Conservation (phyloP, 2,113 vertebrate species). For the Nannobrachium achirus region DNA sequence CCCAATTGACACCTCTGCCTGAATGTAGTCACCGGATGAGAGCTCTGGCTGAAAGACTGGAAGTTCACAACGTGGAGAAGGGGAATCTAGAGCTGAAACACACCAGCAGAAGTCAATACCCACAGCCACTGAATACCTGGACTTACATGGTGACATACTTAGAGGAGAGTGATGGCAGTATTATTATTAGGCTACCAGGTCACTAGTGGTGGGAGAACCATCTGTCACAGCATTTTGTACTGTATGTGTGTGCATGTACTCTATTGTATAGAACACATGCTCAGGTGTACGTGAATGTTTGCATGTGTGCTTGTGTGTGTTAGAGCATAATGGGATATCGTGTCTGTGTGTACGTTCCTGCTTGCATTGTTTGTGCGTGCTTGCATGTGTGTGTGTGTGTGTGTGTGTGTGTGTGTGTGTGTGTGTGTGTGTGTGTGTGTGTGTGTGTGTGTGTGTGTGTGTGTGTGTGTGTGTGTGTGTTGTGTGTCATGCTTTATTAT, state of each 20-base stretch:
- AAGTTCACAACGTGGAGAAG: too few relatives aligned
- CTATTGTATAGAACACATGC: too few relatives aligned
- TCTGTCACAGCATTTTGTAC: constrained; percentile 35
- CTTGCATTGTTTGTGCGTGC: constrained; percentile 1
- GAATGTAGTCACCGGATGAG: too few relatives aligned
- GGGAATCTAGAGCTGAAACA: constrained; percentile 2
- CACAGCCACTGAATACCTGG: constrained; percentile 20
- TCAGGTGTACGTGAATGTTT: not conserved
- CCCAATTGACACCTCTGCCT: too few relatives aligned
- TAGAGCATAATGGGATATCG: too few relatives aligned
- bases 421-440: constrained; percentile 25
- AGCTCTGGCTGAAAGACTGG: too few relatives aligned
- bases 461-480: not conserved
- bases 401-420: constrained; percentile 31
- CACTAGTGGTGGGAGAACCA: constrained; percentile 38
- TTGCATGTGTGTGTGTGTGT: constrained; percentile 9
- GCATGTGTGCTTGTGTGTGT: constrained; percentile 2
- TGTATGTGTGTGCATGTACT: not conserved
- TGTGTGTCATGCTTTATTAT: too few relatives aligned
- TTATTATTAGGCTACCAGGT: constrained; percentile 24
- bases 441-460: not conserved
- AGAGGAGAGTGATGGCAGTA: constrained; percentile 18
- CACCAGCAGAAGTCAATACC: constrained; percentile 5
- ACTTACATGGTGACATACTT: not conserved
- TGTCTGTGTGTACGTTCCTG: too few relatives aligned